phyloP scores from a whole-genome alignment of 2,113 vertebrate genomes.

The Charina bottae region DNA sequence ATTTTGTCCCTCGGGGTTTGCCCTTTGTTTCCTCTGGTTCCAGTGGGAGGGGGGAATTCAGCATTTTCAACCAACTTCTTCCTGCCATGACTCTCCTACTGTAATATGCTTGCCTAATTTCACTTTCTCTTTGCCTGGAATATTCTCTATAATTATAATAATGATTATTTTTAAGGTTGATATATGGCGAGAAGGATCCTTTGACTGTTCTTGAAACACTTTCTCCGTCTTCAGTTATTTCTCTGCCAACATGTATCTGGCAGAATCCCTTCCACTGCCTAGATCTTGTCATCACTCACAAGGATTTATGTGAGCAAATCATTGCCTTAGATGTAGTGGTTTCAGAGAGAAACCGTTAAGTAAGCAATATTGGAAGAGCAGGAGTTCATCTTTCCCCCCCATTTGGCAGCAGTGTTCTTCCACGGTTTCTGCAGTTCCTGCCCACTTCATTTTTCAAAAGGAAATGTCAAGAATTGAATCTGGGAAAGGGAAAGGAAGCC shows the following conservation, averaged over 20 bases:
- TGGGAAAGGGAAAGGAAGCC: background rate
- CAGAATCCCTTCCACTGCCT: background rate
- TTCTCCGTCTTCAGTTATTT: background rate
- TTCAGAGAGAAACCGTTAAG: background rate
- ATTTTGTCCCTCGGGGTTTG: background rate
- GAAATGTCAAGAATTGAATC: background rate
- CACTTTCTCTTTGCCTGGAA: background rate
- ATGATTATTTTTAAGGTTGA: background rate
- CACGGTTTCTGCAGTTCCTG: background rate
- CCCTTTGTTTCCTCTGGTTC: background rate
- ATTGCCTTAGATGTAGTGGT: background rate
- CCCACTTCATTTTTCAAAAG: background rate
- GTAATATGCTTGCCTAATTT: background rate
- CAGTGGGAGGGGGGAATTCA: background rate
- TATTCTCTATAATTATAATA: background rate
- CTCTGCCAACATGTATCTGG: background rate
- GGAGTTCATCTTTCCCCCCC: background rate
- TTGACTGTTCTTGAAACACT: background rate
- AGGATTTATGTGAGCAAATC: background rate
- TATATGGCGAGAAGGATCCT: background rate
- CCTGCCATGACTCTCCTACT: background rate
- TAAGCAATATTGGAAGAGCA: background rate
- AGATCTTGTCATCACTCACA: background rate
- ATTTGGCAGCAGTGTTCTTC: background rate
- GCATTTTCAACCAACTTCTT: background rate